Base-by-base conservation (phyloP, 1,140 invertebrate genomes). In the Solenopsis fugax region DNA sequence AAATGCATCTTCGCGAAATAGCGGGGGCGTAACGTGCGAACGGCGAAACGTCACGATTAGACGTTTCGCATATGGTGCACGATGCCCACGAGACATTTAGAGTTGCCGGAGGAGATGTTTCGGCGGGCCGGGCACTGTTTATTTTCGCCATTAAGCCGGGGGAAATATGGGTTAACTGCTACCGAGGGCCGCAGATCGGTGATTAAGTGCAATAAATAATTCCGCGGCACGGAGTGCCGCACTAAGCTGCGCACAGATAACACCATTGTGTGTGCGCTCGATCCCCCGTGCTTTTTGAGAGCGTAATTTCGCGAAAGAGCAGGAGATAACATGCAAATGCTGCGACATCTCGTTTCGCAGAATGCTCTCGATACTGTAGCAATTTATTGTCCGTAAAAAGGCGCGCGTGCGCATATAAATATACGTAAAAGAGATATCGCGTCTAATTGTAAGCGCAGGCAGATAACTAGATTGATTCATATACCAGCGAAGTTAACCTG, bases 151-250 rank as follows among this genome's bases (percentile, higher is more conserved):
- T 87, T 87, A 87, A 81, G 56, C 65, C 48, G 18, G 48, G 58
- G 34, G 73, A 67, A 87, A 82, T 60, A 72, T 69, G 85, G 78
- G 85, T 84, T 87, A 87, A 87, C 78, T 84, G 45, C 73, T 67
- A 29, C 67, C 9, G 62, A 24, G 52, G 29, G 48, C 45, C 80
- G 54, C 85, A 41, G 77, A 87, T 82, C 77, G 48, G 77, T 84
- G 67, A 87, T 87, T 87, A 82, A 84, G 62, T 45, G 45, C 45
- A 72, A 87, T 87, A 87, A 87, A 87, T 87, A 87, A 87, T 81
- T 82, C 65, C 52, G n/a, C 10, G 37, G 18, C 54, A 45, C 52
- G 34, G 41, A 54, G 13, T 9, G 65, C 54, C 41, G 41, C 54
- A n/a, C 24, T 84, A 84, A 84, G 80, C 80, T 60, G 69, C 29